Evolutionary conservation across 2,888 invertebrate species (phyloP).

Genomic region (Parnassius glacialis): DNA sequence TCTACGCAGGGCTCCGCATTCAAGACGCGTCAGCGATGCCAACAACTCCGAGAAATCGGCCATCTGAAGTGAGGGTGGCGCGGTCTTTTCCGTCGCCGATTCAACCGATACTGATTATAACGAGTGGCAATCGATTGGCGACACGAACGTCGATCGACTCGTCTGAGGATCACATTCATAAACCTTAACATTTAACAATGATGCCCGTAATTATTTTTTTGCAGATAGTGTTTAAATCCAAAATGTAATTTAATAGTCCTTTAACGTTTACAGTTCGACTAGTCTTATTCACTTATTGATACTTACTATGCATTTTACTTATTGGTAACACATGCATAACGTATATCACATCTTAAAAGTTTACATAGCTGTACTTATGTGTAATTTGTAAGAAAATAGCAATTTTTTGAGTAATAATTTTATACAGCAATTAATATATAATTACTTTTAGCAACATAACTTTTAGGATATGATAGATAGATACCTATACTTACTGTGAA

Average conservation of each 20-base stretch:
- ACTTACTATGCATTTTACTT: too few relatives aligned
- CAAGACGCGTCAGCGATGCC: constrained; percentile 75
- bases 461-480: too few relatives aligned
- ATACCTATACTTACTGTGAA: too few relatives aligned
- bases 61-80: constrained; percentile 78
- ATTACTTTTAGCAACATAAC: too few relatives aligned
- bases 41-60: constrained; percentile 70
- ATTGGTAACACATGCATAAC: too few relatives aligned
- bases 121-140: constrained; percentile 65
- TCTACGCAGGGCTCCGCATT: constrained; percentile 72
- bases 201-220: not conserved
- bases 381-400: too few relatives aligned
- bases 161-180: constrained; percentile 48
- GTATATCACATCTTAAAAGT: too few relatives aligned
- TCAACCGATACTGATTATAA: constrained; percentile 63
- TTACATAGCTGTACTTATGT: too few relatives aligned
- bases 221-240: not conserved
- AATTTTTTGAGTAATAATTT: too few relatives aligned
- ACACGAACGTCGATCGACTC: constrained; percentile 67
- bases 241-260: too few relatives aligned
- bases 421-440: too few relatives aligned
- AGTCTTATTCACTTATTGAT: not conserved
- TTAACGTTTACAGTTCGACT: too few relatives aligned
- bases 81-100: constrained; percentile 79
- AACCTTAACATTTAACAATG: not conserved